Percentiles rank a stretch among this genome's conserved stretches.
Conservation (phyloP, 2,113 vertebrate species). For the Lates calcarifer region DNA sequence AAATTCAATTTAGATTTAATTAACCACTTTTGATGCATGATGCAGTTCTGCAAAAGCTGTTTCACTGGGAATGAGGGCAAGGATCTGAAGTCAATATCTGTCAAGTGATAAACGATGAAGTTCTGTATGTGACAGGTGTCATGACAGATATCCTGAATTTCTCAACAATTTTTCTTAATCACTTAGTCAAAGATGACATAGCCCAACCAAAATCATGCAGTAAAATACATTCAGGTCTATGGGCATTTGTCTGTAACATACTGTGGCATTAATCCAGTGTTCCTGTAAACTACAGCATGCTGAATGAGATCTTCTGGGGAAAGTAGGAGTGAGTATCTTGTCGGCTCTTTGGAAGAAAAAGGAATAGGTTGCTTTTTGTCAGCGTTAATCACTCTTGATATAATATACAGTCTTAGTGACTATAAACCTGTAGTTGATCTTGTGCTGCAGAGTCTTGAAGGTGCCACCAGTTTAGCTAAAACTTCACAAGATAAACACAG, state of each 20-base stretch:
- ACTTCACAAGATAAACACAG: slow-evolving; percentile 48
- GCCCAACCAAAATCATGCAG: not conserved
- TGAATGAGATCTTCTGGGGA: not conserved
- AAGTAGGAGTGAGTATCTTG: not conserved
- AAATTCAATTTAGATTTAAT: slow-evolving; percentile 25
- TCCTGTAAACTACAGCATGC: not conserved
- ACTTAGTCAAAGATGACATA: slow-evolving; percentile 8
- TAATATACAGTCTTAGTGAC: not conserved
- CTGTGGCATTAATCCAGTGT: slow-evolving; percentile 7
- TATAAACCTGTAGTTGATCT: slow-evolving; percentile 25
- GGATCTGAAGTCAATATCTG: slow-evolving; percentile 11
- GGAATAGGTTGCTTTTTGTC: not conserved
- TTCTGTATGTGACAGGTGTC: not conserved
- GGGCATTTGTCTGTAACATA: not conserved
- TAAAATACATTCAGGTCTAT: not conserved
- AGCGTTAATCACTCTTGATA: slow-evolving; percentile 8
- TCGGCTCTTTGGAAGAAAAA: not conserved
- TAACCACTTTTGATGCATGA: slow-evolving; percentile 10
- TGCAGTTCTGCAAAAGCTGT: slow-evolving; percentile 3
- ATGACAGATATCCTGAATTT: slow-evolving; percentile 16
- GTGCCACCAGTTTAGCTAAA: slow-evolving; percentile 19
- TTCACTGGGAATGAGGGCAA: slow-evolving; percentile 14
- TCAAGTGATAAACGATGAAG: slow-evolving; percentile 19
- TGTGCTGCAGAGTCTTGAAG: not conserved
- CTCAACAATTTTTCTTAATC: not conserved